Conservation (phyloP, 2,113 vertebrate species). For the Sprattus sprattus region DNA sequence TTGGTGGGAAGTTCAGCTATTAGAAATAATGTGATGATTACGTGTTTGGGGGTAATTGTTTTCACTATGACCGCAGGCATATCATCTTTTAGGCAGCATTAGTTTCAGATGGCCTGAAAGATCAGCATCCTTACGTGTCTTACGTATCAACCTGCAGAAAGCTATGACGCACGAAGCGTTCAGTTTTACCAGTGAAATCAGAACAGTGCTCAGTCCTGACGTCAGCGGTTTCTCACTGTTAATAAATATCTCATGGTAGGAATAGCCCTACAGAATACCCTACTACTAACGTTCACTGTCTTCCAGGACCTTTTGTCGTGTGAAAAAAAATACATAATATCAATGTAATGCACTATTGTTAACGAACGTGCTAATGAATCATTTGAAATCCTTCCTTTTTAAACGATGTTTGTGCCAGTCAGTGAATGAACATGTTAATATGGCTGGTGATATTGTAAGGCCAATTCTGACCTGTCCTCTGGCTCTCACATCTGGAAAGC, state of each 20-base stretch:
- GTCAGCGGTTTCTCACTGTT: slow-evolving; percentile 34
- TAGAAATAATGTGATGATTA: neutral
- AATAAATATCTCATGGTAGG: neutral
- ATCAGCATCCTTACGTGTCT: slow-evolving; percentile 8
- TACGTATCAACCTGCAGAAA: slow-evolving; percentile 13
- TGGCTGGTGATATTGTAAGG: neutral
- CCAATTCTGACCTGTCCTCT: slow-evolving; percentile 18
- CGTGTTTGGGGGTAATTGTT: neutral
- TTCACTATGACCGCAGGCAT: neutral
- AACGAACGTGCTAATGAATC: too few species aligned
- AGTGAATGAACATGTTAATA: neutral
- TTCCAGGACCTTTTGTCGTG: neutral
- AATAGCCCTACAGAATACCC: neutral
- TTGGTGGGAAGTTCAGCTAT: neutral
- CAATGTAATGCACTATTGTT: neutral
- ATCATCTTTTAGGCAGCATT: neutral
- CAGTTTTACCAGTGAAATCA: neutral
- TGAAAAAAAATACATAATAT: neutral
- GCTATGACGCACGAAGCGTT: neutral
- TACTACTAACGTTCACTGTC: neutral
- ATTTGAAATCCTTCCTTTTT: neutral
- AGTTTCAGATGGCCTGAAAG: neutral
- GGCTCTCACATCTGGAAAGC: slow-evolving; percentile 47
- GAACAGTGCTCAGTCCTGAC: slow-evolving; percentile 37
- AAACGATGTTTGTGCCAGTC: neutral